Conservation (phyloP, 2,113 vertebrate species). For the Mustela lutreola region DNA sequence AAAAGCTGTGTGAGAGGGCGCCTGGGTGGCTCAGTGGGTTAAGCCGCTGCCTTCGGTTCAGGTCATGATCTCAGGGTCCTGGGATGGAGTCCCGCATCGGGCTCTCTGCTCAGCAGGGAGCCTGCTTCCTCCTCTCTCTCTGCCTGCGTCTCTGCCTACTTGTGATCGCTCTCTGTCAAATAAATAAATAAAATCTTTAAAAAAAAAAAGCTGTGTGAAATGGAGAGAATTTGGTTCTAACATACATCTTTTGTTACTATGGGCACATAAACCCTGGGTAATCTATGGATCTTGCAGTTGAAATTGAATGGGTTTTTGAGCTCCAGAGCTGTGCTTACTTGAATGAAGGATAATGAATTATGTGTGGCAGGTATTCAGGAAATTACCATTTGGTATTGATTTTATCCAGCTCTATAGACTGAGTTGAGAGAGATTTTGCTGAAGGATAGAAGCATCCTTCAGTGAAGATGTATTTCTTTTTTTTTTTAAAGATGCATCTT, state of each 20-base stretch:
- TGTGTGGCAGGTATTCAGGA: conserved; percentile 45
- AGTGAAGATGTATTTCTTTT: background rate
- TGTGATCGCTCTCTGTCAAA: no score
- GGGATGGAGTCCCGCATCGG: no score
- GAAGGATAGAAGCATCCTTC: background rate
- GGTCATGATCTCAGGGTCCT: no score
- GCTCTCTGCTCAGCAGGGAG: no score
- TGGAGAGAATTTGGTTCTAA: conserved; percentile 47
- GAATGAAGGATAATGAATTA: background rate
- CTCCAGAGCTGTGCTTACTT: background rate
- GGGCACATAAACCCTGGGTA: background rate
- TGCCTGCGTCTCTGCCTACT: no score
- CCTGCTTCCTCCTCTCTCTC: no score
- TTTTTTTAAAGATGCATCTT: background rate
- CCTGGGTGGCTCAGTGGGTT: no score
- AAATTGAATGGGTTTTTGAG: conserved; percentile 42
- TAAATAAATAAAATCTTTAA: no score
- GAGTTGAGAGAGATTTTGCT: conserved; percentile 31
- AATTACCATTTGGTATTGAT: conserved; percentile 33
- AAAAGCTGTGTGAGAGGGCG: conserved; percentile 57
- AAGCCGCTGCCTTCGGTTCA: no score
- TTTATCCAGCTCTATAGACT: background rate
- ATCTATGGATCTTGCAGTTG: background rate
- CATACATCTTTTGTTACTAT: background rate
- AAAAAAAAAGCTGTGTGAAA: conserved; percentile 57